Evolutionary conservation across 2,888 invertebrate genomes (phyloP).

Genomic region (Globia sparganii): DNA sequence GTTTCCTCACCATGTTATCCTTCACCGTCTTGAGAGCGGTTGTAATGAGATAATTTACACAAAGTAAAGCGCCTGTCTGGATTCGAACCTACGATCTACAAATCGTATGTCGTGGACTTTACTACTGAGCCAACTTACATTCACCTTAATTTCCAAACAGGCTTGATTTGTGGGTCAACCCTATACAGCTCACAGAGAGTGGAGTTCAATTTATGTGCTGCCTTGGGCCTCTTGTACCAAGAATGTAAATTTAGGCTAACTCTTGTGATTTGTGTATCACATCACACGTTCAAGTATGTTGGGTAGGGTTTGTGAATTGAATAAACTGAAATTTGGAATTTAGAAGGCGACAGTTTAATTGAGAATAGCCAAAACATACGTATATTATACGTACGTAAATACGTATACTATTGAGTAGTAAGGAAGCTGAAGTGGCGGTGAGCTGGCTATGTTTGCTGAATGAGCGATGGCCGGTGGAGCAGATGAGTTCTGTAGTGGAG

Average conservation of each 20-base stretch:
- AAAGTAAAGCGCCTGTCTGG: neutral
- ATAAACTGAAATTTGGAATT: neutral
- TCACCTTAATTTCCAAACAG: constrained; percentile 21
- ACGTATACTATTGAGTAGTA: no score
- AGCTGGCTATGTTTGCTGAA: no score
- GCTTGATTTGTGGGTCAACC: constrained; percentile 36
- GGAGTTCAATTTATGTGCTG: constrained; percentile 52
- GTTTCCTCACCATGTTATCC: no score
- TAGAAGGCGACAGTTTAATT: no score
- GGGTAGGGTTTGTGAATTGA: neutral
- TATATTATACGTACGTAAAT: no score
- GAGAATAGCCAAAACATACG: neutral
- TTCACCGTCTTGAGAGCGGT: no score
- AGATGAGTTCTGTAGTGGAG: no score
- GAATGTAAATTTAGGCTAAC: constrained; percentile 52
- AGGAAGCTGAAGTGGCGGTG: no score
- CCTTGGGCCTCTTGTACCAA: constrained; percentile 37
- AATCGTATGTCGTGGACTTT: no score
- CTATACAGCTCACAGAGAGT: constrained; percentile 21
- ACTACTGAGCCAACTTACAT: neutral
- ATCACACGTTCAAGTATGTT: neutral
- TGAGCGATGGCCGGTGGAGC: no score
- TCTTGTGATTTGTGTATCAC: constrained; percentile 40
- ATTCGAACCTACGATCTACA: neutral
- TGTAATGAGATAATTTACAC: no score